These are phyloP conservation scores for Antennarius striatus DNA, from an alignment of 2,113 vertebrate species.

Conservation along the genomic window DNA sequence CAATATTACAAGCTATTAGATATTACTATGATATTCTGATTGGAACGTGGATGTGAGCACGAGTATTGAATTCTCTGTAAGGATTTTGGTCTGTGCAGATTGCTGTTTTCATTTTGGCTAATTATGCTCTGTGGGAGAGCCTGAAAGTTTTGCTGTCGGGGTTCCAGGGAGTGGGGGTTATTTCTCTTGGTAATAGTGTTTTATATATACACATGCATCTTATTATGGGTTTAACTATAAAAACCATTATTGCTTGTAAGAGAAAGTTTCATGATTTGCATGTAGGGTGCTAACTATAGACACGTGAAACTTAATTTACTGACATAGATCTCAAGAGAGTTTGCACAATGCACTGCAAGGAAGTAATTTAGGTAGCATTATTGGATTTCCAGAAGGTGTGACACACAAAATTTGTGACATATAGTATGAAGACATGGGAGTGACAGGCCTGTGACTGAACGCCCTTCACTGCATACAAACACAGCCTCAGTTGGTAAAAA, in stretches of 20 bases:
- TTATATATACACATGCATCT: constrained; percentile 1
- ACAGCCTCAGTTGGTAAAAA: constrained; percentile 20
- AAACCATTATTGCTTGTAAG: not conserved
- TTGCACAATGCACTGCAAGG: not conserved
- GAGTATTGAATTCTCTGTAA: constrained; percentile 18
- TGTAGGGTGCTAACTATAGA: not conserved
- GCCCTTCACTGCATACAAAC: not conserved
- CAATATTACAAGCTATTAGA: not conserved
- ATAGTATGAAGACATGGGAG: constrained; percentile 1
- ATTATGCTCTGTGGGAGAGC: constrained; percentile 49
- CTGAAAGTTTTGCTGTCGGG: constrained; percentile 2
- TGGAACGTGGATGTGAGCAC: not conserved
- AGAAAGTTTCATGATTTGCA: not conserved
- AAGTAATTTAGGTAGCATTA: not conserved
- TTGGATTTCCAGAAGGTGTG: not conserved
- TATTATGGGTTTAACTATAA: not conserved
- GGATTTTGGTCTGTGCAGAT: constrained; percentile 2
- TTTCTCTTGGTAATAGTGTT: constrained; percentile 20
- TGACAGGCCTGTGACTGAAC: not conserved
- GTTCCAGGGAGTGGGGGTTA: constrained; percentile 22
- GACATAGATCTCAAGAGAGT: not conserved
- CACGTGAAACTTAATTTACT: constrained; percentile 4
- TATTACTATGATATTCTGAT: constrained; percentile 1
- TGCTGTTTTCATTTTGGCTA: constrained; percentile 24
- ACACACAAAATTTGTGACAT: not conserved